phyloP scores from a whole-genome alignment of 2,888 invertebrate species.

The Dinocampus coccinellae region DNA sequence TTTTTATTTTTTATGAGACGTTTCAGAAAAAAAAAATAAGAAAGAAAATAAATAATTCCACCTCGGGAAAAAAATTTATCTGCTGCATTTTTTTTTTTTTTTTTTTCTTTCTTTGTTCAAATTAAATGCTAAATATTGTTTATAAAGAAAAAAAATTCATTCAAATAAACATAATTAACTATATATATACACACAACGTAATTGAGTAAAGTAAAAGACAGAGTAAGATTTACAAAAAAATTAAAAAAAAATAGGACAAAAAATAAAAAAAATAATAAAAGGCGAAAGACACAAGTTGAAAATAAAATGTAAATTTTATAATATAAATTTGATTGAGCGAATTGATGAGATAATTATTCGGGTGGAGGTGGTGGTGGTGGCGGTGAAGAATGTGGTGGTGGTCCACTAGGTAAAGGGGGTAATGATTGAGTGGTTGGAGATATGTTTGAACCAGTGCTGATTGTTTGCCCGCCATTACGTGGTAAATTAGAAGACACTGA shows the following conservation, averaged over 20 bases:
- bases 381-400: constrained; percentile 76
- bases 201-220: too few relatives aligned
- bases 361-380: constrained; percentile 73
- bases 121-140: background rate
- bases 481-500: constrained; percentile 12
- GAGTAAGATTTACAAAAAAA: background rate
- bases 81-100: too few relatives aligned
- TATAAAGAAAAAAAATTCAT: background rate
- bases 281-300: background rate
- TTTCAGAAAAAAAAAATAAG: background rate
- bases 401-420: constrained; percentile 73
- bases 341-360: constrained; percentile 46
- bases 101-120: too few relatives aligned
- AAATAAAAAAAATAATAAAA: background rate
- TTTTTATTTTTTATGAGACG: too few relatives aligned
- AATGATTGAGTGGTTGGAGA: constrained; percentile 52
- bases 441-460: background rate
- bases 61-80: too few relatives aligned
- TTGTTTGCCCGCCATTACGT: background rate
- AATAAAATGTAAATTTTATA: too few relatives aligned
- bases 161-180: background rate
- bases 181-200: background rate
- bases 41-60: background rate
- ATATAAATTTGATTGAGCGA: background rate
- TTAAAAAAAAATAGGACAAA: background rate